Evolutionary conservation across 2,113 vertebrate genomes (phyloP), one percentile per base, ranked within the genome.

Genomic region (Lophotis ruficrista): DNA sequence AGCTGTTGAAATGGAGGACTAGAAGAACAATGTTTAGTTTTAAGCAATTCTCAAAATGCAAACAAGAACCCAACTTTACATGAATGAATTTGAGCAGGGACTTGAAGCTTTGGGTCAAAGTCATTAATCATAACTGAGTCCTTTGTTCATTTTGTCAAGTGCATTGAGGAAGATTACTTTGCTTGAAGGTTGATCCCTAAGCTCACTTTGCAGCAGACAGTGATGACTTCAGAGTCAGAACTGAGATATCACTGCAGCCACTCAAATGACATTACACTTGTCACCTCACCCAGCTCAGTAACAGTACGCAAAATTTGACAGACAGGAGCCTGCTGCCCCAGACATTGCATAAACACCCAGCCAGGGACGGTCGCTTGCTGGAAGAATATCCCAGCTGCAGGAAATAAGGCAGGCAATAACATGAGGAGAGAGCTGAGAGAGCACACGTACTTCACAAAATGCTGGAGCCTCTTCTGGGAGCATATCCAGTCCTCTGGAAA

Each of bases 101-200:
- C 50, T 83, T 79, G 84, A 91, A 95, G 69, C 62, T 80, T 54
- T 50, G 60, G 50, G 68, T 79, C 81, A 93, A 90, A 96, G 58
- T 72, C 78, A 86, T 96, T 94, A 95, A 96, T 91, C 90, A 91
- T 54, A 82, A 57, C 41, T 1, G 7, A 91, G 37, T 85, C n/a
- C 58, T 96, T 96, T 93, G 91, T 88, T 93, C 81, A 24, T 96
- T 96, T 94, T 95, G 93, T 94, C 91, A 93, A 50, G 75, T 33
- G 70, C 84, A 85, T 30, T 80, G 84, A 85, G 54, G 78, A 90
- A 80, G 73, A 87, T 73, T 91, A 73, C 41, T 91, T 27, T 85
- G 82, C 93, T 62, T 79, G 54, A 50, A 91, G 51, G 73, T 4
- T 77, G 62, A 85, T 90, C 76, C 78, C 37, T 66, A 69, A 83